Percentiles rank a stretch among this genome's conserved stretches.
Evolutionary conservation across 1,140 invertebrate species (phyloP).

Genomic region (Brachionus angularis): DNA sequence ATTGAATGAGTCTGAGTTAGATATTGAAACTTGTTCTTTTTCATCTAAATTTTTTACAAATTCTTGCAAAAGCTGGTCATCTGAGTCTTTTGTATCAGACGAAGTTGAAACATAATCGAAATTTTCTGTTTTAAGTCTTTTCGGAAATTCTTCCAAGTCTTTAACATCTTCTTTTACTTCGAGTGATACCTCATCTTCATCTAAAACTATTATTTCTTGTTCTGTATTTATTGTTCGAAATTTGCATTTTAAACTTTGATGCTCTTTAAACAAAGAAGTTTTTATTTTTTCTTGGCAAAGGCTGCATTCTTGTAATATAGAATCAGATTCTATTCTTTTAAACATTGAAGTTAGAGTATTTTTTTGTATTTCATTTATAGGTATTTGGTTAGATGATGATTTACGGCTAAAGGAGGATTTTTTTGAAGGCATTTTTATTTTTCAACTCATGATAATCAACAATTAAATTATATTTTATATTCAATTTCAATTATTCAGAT

Average conservation of each 20-base stretch:
- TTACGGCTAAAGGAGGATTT: background rate
- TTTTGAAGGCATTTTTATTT: conserved; percentile 18
- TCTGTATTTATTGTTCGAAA: background rate
- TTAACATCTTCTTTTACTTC: background rate
- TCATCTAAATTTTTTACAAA: no score
- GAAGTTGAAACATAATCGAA: no score
- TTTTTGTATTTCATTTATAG: background rate
- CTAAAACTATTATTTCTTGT: background rate
- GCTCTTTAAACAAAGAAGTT: background rate
- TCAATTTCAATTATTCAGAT: no score
- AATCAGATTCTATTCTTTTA: conserved; percentile 1
- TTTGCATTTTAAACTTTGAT: background rate
- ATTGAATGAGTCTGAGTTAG: no score
- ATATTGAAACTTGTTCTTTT: no score
- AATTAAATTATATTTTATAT: no score
- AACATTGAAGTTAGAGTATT: conserved; percentile 2
- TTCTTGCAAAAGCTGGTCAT: no score
- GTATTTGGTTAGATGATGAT: background rate
- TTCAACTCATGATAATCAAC: no score
- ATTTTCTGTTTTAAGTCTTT: conserved; percentile 8
- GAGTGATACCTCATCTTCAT: background rate
- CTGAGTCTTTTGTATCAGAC: background rate
- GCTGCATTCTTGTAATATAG: background rate
- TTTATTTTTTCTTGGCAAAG: conserved; percentile 13
- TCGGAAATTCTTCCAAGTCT: background rate